phyloP scores from a whole-genome alignment of 2,797 vertebrate species.

The Pantherophis vulpinus region DNA sequence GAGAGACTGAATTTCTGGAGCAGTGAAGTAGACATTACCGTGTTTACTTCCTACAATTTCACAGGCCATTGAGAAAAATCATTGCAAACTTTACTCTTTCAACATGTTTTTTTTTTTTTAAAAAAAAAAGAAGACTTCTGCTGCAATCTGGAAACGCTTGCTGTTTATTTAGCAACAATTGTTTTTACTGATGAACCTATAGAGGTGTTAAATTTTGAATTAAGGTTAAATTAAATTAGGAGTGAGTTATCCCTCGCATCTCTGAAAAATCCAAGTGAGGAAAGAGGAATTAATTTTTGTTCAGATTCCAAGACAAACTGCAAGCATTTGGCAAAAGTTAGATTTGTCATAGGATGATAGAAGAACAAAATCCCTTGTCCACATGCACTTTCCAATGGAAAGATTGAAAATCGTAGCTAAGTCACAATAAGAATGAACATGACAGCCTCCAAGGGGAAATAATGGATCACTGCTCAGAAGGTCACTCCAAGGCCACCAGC shows the following conservation, averaged over 20 bases:
- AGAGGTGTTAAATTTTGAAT: neutral
- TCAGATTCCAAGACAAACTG: neutral
- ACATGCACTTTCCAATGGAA: constrained; percentile 23
- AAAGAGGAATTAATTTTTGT: constrained; percentile 10
- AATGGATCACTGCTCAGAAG: constrained; percentile 38
- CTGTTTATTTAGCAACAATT: neutral
- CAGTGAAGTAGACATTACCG: neutral
- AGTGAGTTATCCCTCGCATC: neutral
- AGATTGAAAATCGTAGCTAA: constrained; percentile 27
- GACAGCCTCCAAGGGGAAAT: neutral
- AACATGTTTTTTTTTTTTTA: neutral
- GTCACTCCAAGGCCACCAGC: constrained; percentile 55
- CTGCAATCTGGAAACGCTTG: neutral
- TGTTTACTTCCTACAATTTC: neutral
- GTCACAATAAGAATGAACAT: constrained; percentile 30
- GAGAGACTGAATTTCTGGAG: neutral
- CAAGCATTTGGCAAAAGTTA: constrained; percentile 33
- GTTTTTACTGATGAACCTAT: neutral
- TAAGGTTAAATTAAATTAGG: neutral
- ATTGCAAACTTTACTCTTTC: neutral
- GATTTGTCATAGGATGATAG: neutral
- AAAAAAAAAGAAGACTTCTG: neutral
- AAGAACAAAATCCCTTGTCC: constrained; percentile 41
- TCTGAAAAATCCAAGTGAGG: constrained; percentile 5
- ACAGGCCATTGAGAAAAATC: neutral